Percentiles rank a stretch among this genome's conserved stretches.
Conservation (phyloP, 2,888 invertebrate species). For the Acanthosepion pharaonis region DNA sequence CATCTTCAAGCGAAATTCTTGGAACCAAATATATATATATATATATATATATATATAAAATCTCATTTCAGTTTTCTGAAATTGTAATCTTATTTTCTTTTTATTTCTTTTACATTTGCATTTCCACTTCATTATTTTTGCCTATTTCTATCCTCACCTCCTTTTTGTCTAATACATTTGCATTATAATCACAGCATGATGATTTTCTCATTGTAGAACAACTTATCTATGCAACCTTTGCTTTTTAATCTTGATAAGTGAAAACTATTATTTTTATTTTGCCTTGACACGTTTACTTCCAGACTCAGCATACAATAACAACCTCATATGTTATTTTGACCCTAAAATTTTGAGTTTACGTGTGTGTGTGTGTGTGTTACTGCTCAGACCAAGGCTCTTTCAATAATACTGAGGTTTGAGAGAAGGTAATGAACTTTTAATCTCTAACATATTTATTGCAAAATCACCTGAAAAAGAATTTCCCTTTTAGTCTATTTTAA, state of each 20-base stretch:
- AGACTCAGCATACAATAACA: background rate
- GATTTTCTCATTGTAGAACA: background rate
- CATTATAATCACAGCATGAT: background rate
- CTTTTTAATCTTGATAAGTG: background rate
- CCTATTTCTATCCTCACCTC: background rate
- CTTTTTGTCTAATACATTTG: background rate
- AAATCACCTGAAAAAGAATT: no score
- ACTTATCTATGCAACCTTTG: background rate
- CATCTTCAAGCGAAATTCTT: no score
- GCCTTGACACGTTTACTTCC: background rate
- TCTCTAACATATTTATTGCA: no score
- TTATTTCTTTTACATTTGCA: background rate
- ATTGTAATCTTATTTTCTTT: background rate
- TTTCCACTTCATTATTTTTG: background rate
- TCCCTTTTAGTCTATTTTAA: no score
- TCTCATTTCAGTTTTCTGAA: no score
- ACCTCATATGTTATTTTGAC: background rate
- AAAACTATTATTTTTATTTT: no score
- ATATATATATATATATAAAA: no score
- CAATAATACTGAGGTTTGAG: background rate
- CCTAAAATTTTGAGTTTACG: background rate
- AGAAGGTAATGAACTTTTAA: no score
- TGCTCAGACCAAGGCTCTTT: background rate
- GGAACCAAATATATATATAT: no score
- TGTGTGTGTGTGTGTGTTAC: background rate